phyloP scores from a whole-genome alignment of 2,888 invertebrate genomes.

The Napeogenes inachia region DNA sequence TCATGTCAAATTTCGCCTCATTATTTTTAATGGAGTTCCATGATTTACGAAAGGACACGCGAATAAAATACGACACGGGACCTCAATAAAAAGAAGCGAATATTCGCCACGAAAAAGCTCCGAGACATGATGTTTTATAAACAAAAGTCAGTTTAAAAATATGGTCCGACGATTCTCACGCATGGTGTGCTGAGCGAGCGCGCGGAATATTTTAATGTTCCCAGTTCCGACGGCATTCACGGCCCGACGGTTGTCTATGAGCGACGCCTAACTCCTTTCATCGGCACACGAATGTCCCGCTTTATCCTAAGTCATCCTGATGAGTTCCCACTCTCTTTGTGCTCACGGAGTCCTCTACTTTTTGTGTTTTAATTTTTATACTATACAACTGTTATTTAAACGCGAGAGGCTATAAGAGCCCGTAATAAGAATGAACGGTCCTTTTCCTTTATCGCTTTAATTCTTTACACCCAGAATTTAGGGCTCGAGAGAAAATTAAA shows the following conservation, averaged over 20 bases:
- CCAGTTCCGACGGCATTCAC: conserved; percentile 40
- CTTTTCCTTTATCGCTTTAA: conserved; percentile 41
- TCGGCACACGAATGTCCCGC: conserved; percentile 44
- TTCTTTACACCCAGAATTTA: conserved; percentile 51
- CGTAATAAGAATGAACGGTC: conserved; percentile 59
- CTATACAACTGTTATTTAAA: conserved; percentile 35
- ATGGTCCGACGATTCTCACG: conserved; percentile 56
- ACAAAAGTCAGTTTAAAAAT: conserved; percentile 61
- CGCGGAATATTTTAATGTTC: conserved; percentile 69
- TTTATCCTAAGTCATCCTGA: conserved; percentile 46
- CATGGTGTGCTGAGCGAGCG: conserved; percentile 53
- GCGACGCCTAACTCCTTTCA: conserved; percentile 54
- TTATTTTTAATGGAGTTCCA: conserved; percentile 56
- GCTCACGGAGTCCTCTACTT: conserved; percentile 31
- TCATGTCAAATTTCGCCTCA: conserved; percentile 43
- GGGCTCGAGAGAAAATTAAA: conserved; percentile 45
- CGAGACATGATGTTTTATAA: conserved; percentile 51
- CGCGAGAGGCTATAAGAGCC: conserved; percentile 46
- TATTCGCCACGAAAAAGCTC: conserved; percentile 30
- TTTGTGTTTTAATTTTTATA: conserved; percentile 38
- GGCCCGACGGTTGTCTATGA: conserved; percentile 47
- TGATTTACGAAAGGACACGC: conserved; percentile 45
- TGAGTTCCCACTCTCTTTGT: conserved; percentile 37
- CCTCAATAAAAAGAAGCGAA: conserved; percentile 24
- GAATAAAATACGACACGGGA: conserved; percentile 25